These are phyloP conservation scores for Emydoidea blandingii DNA, from an alignment of 2,797 vertebrate species.

Conservation along the genomic window DNA sequence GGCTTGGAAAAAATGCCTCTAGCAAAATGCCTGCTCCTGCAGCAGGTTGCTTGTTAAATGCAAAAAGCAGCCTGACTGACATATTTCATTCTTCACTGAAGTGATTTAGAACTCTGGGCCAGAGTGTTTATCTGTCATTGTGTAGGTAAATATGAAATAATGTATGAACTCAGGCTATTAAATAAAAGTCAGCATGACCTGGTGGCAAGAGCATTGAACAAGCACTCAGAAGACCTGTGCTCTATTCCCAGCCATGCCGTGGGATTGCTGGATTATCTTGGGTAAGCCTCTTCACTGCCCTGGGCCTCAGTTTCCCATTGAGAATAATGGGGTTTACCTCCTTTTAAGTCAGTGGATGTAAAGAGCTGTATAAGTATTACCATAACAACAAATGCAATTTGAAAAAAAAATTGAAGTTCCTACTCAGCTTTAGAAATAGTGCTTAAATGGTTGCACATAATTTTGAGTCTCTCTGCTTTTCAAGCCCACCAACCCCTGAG, in stretches of 20 bases:
- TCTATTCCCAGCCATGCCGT: not conserved
- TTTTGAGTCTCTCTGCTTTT: not conserved
- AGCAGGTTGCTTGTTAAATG: not conserved
- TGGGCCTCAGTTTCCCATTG: not conserved
- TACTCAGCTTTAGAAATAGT: not conserved
- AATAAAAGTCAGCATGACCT: not conserved
- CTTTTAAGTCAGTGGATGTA: not conserved
- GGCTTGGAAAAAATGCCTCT: not conserved
- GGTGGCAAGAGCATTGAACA: not conserved
- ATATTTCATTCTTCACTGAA: not conserved
- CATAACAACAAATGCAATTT: not conserved
- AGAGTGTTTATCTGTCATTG: not conserved
- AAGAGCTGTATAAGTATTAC: not conserved
- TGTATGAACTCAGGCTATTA: slow-evolving; percentile 3
- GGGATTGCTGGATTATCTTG: not conserved
- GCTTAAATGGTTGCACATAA: not conserved
- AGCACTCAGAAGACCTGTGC: not conserved
- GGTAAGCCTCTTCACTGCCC: not conserved
- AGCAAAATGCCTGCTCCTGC: not conserved
- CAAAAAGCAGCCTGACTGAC: not conserved
- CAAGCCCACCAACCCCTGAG: not conserved
- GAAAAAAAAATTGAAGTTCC: not conserved
- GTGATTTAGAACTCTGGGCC: not conserved
- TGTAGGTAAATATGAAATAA: slow-evolving; percentile 4
- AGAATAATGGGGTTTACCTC: accelerated